These are phyloP conservation scores for Petrolisthes cinctipes DNA, from an alignment of 2,888 invertebrate species.

Conservation along the genomic window DNA sequence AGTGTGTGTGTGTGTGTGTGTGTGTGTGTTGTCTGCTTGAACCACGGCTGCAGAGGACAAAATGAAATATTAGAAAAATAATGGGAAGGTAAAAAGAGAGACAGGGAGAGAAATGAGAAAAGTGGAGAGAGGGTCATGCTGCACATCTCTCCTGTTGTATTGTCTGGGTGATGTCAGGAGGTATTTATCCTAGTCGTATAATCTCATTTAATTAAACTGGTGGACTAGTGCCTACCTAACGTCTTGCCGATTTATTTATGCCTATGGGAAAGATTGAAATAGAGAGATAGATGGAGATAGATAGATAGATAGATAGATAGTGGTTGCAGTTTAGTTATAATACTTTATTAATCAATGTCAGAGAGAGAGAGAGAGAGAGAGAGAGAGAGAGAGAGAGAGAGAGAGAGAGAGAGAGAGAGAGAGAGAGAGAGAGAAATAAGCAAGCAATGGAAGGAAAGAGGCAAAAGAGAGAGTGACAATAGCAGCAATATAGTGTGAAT, in stretches of 20 bases:
- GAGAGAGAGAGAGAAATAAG: too few species aligned
- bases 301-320: too few species aligned
- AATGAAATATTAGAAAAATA: neutral
- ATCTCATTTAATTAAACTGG: too few species aligned
- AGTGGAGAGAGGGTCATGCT: neutral
- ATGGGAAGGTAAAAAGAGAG: neutral
- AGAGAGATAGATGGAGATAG: too few species aligned
- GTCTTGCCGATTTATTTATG: too few species aligned
- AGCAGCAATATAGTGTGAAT: neutral
- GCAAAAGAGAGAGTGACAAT: neutral
- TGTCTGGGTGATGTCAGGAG: too few species aligned
- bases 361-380: neutral
- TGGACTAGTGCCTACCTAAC: too few species aligned
- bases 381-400: neutral
- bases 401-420: too few species aligned
- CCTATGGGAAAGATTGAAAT: too few species aligned
- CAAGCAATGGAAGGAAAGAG: neutral
- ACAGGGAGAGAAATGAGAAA: neutral
- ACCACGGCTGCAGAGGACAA: neutral
- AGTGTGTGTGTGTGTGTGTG: neutral
- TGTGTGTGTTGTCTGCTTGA: neutral
- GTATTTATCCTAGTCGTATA: too few species aligned
- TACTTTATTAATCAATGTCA: too few species aligned
- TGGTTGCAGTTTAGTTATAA: neutral
- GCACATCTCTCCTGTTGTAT: too few species aligned